Conservation (phyloP, 2,113 vertebrate species). For the Nerophis lumbriciformis region DNA sequence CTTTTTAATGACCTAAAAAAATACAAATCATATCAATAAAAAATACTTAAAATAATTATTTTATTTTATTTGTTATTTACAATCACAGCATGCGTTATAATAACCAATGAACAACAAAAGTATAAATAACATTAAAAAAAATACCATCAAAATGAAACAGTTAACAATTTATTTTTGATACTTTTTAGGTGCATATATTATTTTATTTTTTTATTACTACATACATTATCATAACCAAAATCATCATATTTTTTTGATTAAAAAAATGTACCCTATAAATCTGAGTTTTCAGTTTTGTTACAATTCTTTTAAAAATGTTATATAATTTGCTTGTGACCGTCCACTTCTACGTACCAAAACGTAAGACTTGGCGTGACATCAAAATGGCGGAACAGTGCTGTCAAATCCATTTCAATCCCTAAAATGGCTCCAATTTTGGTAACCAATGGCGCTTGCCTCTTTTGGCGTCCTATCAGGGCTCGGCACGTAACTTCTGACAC, state of each 20-base stretch:
- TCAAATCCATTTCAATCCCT: slow-evolving; percentile 20
- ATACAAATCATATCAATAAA: too few relatives aligned
- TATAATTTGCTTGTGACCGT: background rate
- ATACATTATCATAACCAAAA: too few relatives aligned
- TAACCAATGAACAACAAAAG: background rate
- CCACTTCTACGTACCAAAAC: background rate
- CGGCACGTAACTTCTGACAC: background rate
- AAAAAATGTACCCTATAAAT: too few relatives aligned
- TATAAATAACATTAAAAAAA: too few relatives aligned
- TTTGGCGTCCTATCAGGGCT: slow-evolving; percentile 40
- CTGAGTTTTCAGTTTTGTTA: too few relatives aligned
- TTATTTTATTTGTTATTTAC: background rate
- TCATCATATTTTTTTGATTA: too few relatives aligned
- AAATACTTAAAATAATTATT: background rate
- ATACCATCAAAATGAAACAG: too few relatives aligned
- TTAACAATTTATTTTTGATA: too few relatives aligned
- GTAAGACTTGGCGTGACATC: slow-evolving; percentile 7
- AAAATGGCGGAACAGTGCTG: slow-evolving; percentile 54
- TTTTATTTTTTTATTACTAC: background rate
- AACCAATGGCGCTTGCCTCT: slow-evolving; percentile 36
- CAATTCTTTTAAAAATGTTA: too few relatives aligned
- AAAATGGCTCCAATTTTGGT: slow-evolving; percentile 58
- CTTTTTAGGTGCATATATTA: background rate
- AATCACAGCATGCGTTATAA: background rate
- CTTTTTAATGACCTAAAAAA: too few relatives aligned